Evolutionary conservation across 2,888 invertebrate genomes (phyloP).

Genomic region (Thumatha senex): DNA sequence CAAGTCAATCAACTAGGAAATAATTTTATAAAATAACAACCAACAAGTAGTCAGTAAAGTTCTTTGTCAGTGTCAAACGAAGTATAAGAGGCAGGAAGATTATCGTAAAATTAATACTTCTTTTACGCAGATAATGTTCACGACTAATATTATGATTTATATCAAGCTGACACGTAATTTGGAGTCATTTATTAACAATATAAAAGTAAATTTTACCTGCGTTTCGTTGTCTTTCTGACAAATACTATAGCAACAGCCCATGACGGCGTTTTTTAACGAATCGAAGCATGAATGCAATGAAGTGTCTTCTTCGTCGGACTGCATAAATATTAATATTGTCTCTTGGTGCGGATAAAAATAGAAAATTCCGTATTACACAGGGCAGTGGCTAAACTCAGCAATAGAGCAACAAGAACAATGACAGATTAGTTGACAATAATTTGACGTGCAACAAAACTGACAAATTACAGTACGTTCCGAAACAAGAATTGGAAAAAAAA

Average conservation of each 20-base stretch:
- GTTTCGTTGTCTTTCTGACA: slow-evolving; percentile 87
- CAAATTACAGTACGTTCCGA: slow-evolving; percentile 4
- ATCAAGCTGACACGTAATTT: slow-evolving; percentile 3
- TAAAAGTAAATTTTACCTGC: slow-evolving; percentile 79
- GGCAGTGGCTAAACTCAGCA: slow-evolving; percentile 38
- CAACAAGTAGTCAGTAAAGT: slow-evolving; percentile 14
- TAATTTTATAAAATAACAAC: slow-evolving; percentile 40
- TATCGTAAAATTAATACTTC: slow-evolving; percentile 9
- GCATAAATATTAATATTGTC: slow-evolving; percentile 75
- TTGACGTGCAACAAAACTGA: not conserved
- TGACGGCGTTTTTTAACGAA: slow-evolving; percentile 75
- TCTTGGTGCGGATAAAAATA: slow-evolving; percentile 69
- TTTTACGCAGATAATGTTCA: slow-evolving; percentile 5
- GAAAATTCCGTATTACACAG: slow-evolving; percentile 63
- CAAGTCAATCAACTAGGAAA: slow-evolving; percentile 56
- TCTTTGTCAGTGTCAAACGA: slow-evolving; percentile 17
- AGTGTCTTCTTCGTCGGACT: slow-evolving; percentile 73
- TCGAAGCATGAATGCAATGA: slow-evolving; percentile 79
- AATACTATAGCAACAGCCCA: slow-evolving; percentile 89
- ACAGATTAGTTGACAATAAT: slow-evolving; percentile 9
- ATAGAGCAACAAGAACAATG: slow-evolving; percentile 25
- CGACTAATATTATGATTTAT: not conserved
- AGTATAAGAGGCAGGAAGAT: slow-evolving; percentile 1
- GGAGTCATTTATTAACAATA: slow-evolving; percentile 14
- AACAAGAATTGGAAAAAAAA: too few relatives aligned